Conservation (phyloP, 2,797 vertebrate species). For the Periophthalmus magnuspinnatus region DNA sequence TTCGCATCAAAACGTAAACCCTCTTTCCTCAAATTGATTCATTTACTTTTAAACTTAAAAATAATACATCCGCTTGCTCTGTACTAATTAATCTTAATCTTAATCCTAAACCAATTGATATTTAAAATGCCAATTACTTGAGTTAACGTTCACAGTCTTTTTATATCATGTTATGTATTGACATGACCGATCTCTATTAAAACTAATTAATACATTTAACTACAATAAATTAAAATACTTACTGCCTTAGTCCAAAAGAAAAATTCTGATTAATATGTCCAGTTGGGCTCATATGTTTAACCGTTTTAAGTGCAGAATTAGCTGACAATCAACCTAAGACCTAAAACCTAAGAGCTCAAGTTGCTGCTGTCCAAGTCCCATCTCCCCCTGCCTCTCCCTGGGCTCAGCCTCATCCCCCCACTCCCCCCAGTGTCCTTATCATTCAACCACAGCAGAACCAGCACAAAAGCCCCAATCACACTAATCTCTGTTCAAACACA, state of each 20-base stretch:
- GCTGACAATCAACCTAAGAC: slow-evolving; percentile 1
- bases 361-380: slow-evolving; percentile 31
- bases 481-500: slow-evolving; percentile 80
- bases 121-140: too few species aligned
- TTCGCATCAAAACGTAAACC: background rate
- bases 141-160: too few species aligned
- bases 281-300: background rate
- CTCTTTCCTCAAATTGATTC: background rate
- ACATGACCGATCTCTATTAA: too few species aligned
- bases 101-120: too few species aligned
- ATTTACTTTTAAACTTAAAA: too few species aligned
- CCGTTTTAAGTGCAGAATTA: slow-evolving; percentile 2
- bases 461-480: slow-evolving; percentile 69
- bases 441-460: slow-evolving; percentile 66
- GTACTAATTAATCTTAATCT: too few species aligned
- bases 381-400: slow-evolving; percentile 18
- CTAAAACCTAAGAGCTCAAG: slow-evolving; percentile 5
- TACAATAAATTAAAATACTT: too few species aligned
- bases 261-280: background rate
- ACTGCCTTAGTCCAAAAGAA: background rate
- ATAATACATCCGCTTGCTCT: too few species aligned
- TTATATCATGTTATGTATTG: too few species aligned
- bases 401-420: slow-evolving; percentile 32
- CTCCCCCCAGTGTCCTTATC: slow-evolving; percentile 66
- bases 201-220: too few species aligned